phyloP scores from a whole-genome alignment of 2,888 invertebrate genomes.

The Leptopterna dolabrata region DNA sequence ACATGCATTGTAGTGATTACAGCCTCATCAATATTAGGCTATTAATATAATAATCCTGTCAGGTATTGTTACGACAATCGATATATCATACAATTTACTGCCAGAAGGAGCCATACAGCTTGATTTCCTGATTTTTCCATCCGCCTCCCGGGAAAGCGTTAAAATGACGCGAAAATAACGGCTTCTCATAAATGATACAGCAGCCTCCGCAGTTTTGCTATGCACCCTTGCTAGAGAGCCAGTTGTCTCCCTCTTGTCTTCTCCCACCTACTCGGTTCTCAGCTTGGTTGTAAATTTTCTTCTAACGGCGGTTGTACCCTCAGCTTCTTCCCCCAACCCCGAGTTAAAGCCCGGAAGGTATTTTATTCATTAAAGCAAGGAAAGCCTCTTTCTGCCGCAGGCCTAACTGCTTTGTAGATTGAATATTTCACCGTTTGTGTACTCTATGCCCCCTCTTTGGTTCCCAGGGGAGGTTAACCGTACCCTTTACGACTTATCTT shows the following conservation, averaged over 20 bases:
- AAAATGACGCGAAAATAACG: slow-evolving; percentile 4
- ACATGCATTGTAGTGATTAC: too few species aligned
- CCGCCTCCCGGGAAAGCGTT: neutral
- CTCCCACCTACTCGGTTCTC: neutral
- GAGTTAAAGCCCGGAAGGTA: slow-evolving; percentile 14
- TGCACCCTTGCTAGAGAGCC: neutral
- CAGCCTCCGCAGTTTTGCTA: neutral
- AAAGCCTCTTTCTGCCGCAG: slow-evolving; percentile 47
- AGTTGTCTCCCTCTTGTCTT: neutral
- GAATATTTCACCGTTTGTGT: slow-evolving; percentile 43
- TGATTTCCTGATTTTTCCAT: neutral
- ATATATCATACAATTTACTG: neutral
- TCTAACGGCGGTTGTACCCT: neutral
- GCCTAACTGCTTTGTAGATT: slow-evolving; percentile 45
- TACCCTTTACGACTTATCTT: neutral
- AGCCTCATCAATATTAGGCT: too few species aligned
- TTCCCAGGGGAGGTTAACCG: neutral
- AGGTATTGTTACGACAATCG: neutral
- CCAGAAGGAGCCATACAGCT: neutral
- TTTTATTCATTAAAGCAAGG: slow-evolving; percentile 43
- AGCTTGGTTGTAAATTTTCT: slow-evolving; percentile 21
- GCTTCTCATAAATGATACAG: slow-evolving; percentile 10
- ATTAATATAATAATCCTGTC: too few species aligned
- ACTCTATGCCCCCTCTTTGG: neutral
- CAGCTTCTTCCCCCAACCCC: neutral